Evolutionary conservation across 1,140 invertebrate genomes (phyloP).

Genomic region (Archegozetes longisetosus): DNA sequence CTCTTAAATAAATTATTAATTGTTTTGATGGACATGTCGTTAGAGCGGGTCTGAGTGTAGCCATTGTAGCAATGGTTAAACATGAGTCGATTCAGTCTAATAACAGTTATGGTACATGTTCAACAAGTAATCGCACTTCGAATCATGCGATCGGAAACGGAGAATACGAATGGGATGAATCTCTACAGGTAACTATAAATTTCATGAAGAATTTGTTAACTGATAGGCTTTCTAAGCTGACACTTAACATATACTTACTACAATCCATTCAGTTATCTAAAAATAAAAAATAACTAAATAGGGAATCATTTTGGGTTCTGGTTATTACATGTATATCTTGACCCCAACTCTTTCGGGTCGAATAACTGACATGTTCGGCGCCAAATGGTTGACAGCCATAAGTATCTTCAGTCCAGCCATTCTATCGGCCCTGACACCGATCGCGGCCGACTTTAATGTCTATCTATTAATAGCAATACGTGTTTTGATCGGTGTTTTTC

Average conservation of each 20-base stretch:
- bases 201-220: too few relatives aligned
- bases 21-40: too few relatives aligned
- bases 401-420: not conserved
- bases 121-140: too few relatives aligned
- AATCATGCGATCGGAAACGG: not conserved
- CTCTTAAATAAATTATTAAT: too few relatives aligned
- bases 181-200: not conserved
- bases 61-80: slow-evolving; percentile 89
- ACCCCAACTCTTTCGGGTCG: slow-evolving; percentile 26
- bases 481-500: slow-evolving; percentile 1
- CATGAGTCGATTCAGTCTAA: not conserved
- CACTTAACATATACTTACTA: too few relatives aligned
- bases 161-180: slow-evolving; percentile 6
- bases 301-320: slow-evolving; percentile 30
- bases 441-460: too few relatives aligned
- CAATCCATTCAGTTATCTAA: too few relatives aligned
- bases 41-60: slow-evolving; percentile 87
- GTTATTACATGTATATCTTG: slow-evolving; percentile 33
- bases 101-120: not conserved
- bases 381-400: slow-evolving; percentile 21
- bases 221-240: too few relatives aligned
- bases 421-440: not conserved
- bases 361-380: slow-evolving; percentile 29
- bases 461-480: slow-evolving; percentile 6
- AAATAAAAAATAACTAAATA: too few relatives aligned